Evolutionary conservation across 2,113 vertebrate genomes (phyloP), one percentile per base, ranked within the genome.

Genomic region (Pao palembangensis): DNA sequence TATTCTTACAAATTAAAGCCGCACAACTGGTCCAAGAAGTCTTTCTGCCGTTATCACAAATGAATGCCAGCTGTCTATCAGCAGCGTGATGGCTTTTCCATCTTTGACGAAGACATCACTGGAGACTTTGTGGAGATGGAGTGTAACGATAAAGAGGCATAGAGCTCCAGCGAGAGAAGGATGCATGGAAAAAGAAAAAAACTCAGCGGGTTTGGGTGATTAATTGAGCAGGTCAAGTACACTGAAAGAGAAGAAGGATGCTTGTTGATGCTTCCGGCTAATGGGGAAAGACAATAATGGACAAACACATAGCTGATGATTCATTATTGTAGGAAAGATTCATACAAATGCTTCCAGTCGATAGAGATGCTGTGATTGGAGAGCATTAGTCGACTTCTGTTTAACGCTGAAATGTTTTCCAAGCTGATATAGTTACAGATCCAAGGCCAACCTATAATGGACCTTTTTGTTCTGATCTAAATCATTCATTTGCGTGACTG

Each of bases 281-380:
- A 87, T 85, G 80, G 83, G 53, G 53, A 58, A 76, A 81, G 65
- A 80, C 77, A 69, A 51, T 84, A 88, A 88, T 85, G 79, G 86
- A 82, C 73, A 51, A 72, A 67, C 53, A 55, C 60, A 68, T 46
- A 60, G 73, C 62, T 69, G 57, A 58, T 54, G 63, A 83, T 78
- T 72, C 69, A 60, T 76, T 66, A 58, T 69, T 48, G 4, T 55
- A 71, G 50, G 68, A 80, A 69, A 55, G 50, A 8, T 51, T 61
- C 48, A 47, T 70, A 20, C 52, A 77, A 81, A 70, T 76, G 81
- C 57, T 86, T 84, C 69, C 79, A 76, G 73, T 82, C 75, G 74
- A 76, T 63, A 73, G 54, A 69, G 61, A 63, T 51, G 73, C 55
- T 66, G 53, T 38, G 34, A 38, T 38, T 47, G 15, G 17, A 15